These are phyloP conservation scores for Drosophila orena DNA, from an alignment of 1,140 invertebrate species.

Conservation along the genomic window DNA sequence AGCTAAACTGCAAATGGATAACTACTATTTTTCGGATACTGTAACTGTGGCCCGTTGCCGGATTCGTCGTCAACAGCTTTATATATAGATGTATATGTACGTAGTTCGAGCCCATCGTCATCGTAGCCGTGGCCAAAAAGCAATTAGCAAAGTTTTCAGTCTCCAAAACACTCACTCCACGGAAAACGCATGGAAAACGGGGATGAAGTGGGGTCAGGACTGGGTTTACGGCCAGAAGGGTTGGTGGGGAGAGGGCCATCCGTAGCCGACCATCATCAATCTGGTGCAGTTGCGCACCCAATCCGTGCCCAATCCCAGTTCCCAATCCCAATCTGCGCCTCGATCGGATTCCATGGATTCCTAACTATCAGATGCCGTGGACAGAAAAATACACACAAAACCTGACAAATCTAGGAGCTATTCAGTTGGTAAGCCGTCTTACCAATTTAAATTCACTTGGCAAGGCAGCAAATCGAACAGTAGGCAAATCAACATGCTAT, in stretches of 20 bases:
- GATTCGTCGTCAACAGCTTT: slow-evolving; percentile 11
- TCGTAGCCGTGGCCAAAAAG: slow-evolving; percentile 73
- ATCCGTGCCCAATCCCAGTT: neutral
- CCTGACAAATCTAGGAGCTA: too few species aligned
- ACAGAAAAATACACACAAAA: neutral
- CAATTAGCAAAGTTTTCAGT: slow-evolving; percentile 80
- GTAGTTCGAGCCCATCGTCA: slow-evolving; percentile 31
- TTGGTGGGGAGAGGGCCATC: neutral
- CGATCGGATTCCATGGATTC: neutral
- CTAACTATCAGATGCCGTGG: slow-evolving; percentile 20
- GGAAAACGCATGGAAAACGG: neutral
- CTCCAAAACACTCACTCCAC: slow-evolving; percentile 50
- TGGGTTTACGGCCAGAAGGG: neutral
- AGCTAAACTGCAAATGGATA: slow-evolving; percentile 42
- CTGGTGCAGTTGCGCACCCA: slow-evolving; percentile 56
- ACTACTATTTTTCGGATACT: slow-evolving; percentile 46
- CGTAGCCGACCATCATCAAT: slow-evolving; percentile 66
- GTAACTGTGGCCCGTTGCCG: slow-evolving; percentile 43
- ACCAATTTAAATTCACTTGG: too few species aligned
- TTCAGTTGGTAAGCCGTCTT: too few species aligned
- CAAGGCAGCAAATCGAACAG: too few species aligned
- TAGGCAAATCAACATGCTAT: neutral
- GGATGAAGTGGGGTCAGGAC: neutral
- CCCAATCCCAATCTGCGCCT: neutral
- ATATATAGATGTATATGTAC: neutral